Evolutionary conservation across 1,140 invertebrate genomes (phyloP), one percentile per base, ranked within the genome.

Genomic region (Daktulosphaira vitifoliae): DNA sequence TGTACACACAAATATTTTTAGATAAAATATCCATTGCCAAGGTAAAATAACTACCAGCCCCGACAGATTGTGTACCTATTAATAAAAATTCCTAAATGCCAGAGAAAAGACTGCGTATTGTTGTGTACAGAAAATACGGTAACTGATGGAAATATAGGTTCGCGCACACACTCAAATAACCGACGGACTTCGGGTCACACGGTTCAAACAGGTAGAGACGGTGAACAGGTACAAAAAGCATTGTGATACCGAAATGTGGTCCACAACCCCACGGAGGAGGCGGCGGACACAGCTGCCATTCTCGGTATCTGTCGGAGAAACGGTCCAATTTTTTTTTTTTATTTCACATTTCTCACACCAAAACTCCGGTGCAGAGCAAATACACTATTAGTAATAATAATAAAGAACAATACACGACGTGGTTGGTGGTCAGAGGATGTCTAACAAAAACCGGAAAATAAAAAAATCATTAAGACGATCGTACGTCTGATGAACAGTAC

Each of bases 221-320:
- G n/a, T 2, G 38, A 44, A 59, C 53, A 54, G 52, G 52, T 59
- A 59, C 22, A 44, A 62, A 62, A 48, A 18, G 56, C 56, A 62
- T 62, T 62, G 56, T 62, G 56, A 62, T 62, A 39, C 42, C 39
- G 6, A 48, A 62, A 62, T 62, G 56, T 62, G 56, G 56, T 62
- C 42, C 56, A n/a, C n/a, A 62, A 62, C 56, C 56, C 56, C 56
- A 20, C 54, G 29, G n/a, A 8, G 53, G 25, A 13, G 56, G n/a
- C 22, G 53, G 25, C 16, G 56, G 56, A 39, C n/a, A n/a, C 56
- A 62, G 56, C 56, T 62, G 56, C n/a, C 56, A 15, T 48, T 62
- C 42, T 48, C 39, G 38, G 4, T 46, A 33, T 22, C 56, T 25
- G 42, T 33, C 56, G 42, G 56, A 25, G 56, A 62, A 62, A 62